Base-by-base conservation (phyloP, 2,888 invertebrate genomes). In the Eilema griseolum region DNA sequence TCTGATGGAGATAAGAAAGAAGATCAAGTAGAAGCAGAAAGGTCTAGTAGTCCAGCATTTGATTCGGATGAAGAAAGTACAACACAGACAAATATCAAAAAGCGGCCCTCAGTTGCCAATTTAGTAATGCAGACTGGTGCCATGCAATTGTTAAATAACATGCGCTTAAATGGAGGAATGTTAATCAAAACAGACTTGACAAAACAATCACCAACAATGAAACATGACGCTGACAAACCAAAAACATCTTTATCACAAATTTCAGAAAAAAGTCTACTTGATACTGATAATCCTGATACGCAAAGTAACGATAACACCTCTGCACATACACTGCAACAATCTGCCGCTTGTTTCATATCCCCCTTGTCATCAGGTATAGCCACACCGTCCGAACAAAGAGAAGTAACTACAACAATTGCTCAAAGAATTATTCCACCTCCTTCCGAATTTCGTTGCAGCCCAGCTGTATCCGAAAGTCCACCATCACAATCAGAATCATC, bases 51-150 rank as follows among this genome's bases (percentile, higher is more conserved):
- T 88, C 97, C 98, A 1, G 98, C 98, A 0, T 99, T 99, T 88
- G 99, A 99, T 84, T 99, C 99, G 0, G 99, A 99, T 87, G 99
- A 99, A 75, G 99, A 99, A 85, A 97, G 97, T 75, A 97, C 97
- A 0, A 96, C 96, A 0, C 96, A 96, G 75, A 92, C 95, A 0
- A 96, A 95, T 70, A 84, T 94, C 0, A 96, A 96, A 76, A 97
- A 97, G 85, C 93, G 97, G 61, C 96, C 97, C 0, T 97, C 97
- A 0, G 95, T 97, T 12, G 97, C 96, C 0, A 97, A 97, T 61
- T 94, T 97, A 75, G 96, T 97, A 0, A 96, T 96, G 82, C 97
- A 97, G 86, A 96, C 97, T 2, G 97, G 97, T 79, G 93, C 94
- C 67, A 80, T 95, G 77, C 95, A 95, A 78, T 84, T 96, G 71